These are phyloP conservation scores for Drosophila incognita DNA, from an alignment of 2,888 invertebrate species.

Conservation along the genomic window DNA sequence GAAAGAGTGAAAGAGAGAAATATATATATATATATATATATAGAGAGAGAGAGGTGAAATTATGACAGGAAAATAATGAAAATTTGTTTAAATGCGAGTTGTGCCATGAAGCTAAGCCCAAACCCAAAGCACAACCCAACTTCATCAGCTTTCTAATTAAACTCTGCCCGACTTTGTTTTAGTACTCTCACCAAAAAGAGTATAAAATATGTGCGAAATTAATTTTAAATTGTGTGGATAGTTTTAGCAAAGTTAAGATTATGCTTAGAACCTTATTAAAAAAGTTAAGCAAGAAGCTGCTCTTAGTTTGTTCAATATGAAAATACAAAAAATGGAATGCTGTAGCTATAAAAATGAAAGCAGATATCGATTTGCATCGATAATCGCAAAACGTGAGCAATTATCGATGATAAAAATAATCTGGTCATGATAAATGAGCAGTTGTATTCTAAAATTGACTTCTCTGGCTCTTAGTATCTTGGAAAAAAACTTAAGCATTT, in stretches of 20 bases:
- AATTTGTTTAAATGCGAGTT: conserved; percentile 70
- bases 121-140: conserved; percentile 1
- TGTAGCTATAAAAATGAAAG: background rate
- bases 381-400: background rate
- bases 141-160: conserved; percentile 1
- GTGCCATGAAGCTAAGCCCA: conserved; percentile 21
- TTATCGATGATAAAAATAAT: background rate
- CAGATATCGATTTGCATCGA: background rate
- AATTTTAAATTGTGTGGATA: background rate
- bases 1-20: background rate
- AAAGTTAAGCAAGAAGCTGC: background rate
- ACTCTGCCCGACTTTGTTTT: conserved; percentile 6
- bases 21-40: too few species aligned
- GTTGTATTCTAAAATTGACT: background rate
- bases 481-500: too few species aligned
- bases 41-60: conserved; percentile 4
- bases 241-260: background rate
- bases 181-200: conserved; percentile 23
- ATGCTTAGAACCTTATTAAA: background rate
- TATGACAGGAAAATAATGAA: conserved; percentile 70
- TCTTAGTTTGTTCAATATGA: background rate
- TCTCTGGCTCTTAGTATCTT: background rate
- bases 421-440: background rate
- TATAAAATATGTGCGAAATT: background rate
- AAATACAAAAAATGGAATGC: background rate